Conservation (phyloP, 2,888 invertebrate species). For the Trachelus troglodyta region DNA sequence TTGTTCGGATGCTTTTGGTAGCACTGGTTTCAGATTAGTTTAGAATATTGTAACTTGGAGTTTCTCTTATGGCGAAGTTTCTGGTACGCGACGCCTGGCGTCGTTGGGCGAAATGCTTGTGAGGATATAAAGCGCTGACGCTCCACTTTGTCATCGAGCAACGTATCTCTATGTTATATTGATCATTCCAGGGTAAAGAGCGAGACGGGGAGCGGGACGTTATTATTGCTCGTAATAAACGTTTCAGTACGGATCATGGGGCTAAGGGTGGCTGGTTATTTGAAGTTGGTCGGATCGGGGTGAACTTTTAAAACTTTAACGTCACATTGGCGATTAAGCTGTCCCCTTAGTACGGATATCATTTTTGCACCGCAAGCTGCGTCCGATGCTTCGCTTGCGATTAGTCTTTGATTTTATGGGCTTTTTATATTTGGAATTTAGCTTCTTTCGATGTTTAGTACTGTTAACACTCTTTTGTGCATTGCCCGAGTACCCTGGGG, state of each 20-base stretch:
- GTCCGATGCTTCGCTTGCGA: constrained; percentile 9
- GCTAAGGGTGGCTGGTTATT: background rate
- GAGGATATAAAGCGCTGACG: constrained; percentile 50
- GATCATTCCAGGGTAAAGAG: constrained; percentile 36
- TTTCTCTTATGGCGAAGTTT: background rate
- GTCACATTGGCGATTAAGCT: constrained; percentile 20
- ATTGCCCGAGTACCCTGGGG: too few relatives aligned
- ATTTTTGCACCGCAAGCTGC: constrained; percentile 22
- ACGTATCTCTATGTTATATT: constrained; percentile 34
- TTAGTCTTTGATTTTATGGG: constrained; percentile 20
- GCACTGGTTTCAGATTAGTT: background rate
- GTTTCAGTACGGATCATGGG: background rate
- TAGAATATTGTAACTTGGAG: background rate
- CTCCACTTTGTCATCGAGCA: constrained; percentile 41
- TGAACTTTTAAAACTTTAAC: constrained; percentile 20
- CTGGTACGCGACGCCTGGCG: background rate
- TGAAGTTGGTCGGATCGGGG: background rate
- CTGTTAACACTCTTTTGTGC: too few relatives aligned
- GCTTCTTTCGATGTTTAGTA: background rate
- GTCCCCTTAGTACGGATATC: constrained; percentile 21
- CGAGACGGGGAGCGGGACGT: background rate
- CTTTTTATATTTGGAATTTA: constrained; percentile 5
- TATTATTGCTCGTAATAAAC: constrained; percentile 37
- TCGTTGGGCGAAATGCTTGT: background rate
- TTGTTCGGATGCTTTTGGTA: background rate